Evolutionary conservation across 2,797 vertebrate species (phyloP).

Genomic region (Onychomys arenicola): DNA sequence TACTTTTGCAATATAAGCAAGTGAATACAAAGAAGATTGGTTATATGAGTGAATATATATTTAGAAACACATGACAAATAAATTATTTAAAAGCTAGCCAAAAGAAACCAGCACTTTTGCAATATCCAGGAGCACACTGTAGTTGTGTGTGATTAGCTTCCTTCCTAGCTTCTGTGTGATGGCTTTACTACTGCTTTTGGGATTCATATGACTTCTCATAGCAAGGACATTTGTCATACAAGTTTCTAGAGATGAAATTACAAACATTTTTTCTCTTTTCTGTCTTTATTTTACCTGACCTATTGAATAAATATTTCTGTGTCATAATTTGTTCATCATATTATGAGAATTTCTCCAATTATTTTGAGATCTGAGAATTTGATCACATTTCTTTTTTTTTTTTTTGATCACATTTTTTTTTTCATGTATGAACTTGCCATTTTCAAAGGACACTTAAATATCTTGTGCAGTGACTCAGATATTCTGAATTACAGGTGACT

Average conservation of each 20-base stretch:
- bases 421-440: not conserved
- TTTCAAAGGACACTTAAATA: not conserved
- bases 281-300: not conserved
- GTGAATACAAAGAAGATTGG: not conserved
- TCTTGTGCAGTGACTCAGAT: too few relatives aligned
- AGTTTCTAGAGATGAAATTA: not conserved
- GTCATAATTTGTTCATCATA: not conserved
- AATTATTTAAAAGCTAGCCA: not conserved
- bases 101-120: not conserved
- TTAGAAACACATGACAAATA: not conserved
- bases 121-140: not conserved
- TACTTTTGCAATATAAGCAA: not conserved
- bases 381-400: not conserved
- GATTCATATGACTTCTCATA: not conserved
- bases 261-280: not conserved
- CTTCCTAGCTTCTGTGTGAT: accelerated
- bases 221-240: not conserved
- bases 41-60: not conserved
- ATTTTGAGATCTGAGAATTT: not conserved
- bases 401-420: not conserved
- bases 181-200: accelerated
- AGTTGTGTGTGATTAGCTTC: not conserved
- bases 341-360: not conserved
- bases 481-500: not conserved
- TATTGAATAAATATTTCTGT: constrained; percentile 19